Evolutionary conservation across 2,888 invertebrate species (phyloP).

Genomic region (Macropis europaea): DNA sequence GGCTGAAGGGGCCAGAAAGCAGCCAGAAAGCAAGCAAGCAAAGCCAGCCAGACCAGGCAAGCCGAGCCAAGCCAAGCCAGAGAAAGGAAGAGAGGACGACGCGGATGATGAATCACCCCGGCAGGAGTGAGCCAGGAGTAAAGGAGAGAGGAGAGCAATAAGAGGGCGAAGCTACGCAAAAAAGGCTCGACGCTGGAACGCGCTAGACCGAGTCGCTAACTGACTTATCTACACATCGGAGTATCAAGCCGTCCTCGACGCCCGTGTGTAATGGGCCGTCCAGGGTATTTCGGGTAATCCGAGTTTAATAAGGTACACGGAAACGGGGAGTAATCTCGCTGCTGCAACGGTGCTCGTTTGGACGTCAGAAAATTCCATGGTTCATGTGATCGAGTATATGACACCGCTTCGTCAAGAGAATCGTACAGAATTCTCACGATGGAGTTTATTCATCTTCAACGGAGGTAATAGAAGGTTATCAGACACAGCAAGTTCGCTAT

Average conservation of each 20-base stretch:
- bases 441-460: no score
- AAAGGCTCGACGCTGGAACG: slow-evolving; percentile 69
- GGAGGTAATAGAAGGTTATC: no score
- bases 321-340: background rate
- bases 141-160: slow-evolving; percentile 66
- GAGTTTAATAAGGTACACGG: background rate
- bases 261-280: slow-evolving; percentile 40
- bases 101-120: slow-evolving; percentile 76
- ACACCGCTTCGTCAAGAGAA: background rate
- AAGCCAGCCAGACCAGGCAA: slow-evolving; percentile 43
- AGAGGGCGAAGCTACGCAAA: slow-evolving; percentile 66
- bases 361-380: no score
- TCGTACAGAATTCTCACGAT: no score
- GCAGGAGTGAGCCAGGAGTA: slow-evolving; percentile 62
- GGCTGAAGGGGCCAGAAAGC: slow-evolving; percentile 47
- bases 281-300: slow-evolving; percentile 29
- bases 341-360: background rate
- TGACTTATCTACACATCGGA: slow-evolving; percentile 74
- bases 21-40: slow-evolving; percentile 50
- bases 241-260: slow-evolving; percentile 51
- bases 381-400: no score
- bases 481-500: no score
- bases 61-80: slow-evolving; percentile 48
- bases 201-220: slow-evolving; percentile 78
- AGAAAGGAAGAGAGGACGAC: slow-evolving; percentile 66